A percentile compares a stretch with the other conserved stretches of the same genome.
Conservation (phyloP, 1,140 invertebrate genomes). For the Asobara japonica region DNA sequence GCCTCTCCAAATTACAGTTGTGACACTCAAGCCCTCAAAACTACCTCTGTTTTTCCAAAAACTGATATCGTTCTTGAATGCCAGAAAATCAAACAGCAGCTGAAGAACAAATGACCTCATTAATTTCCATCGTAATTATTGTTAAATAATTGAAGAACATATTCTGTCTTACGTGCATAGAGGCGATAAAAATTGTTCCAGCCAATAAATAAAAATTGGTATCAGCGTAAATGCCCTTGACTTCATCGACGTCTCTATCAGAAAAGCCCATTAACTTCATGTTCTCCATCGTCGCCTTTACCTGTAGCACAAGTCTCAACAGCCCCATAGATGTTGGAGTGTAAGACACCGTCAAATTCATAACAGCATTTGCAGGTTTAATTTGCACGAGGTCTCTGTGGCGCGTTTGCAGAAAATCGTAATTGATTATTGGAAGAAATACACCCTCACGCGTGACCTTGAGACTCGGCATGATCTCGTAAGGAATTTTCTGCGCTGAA, state of each 20-base stretch:
- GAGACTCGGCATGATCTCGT: slow-evolving; percentile 69
- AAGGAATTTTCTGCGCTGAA: slow-evolving; percentile 70
- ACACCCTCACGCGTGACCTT: slow-evolving; percentile 72
- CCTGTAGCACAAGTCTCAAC: slow-evolving; percentile 79
- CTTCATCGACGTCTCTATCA: slow-evolving; percentile 94
- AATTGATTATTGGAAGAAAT: slow-evolving; percentile 85
- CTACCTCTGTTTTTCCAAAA: slow-evolving; percentile 90
- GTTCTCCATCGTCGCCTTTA: slow-evolving; percentile 80
- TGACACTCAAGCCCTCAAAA: slow-evolving; percentile 88
- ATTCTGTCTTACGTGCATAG: slow-evolving; percentile 84
- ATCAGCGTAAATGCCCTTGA: slow-evolving; percentile 96
- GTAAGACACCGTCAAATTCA: slow-evolving; percentile 72
- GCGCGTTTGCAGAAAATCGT: slow-evolving; percentile 84
- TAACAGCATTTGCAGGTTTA: slow-evolving; percentile 66
- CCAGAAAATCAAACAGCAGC: slow-evolving; percentile 95
- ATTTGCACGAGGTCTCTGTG: slow-evolving; percentile 78
- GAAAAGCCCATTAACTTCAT: slow-evolving; percentile 85
- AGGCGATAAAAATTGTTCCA: slow-evolving; percentile 90
- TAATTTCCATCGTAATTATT: slow-evolving; percentile 10
- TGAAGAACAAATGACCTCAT: slow-evolving; percentile 63
- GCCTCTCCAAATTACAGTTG: slow-evolving; percentile 91
- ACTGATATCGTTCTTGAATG: slow-evolving; percentile 97
- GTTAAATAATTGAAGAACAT: slow-evolving; percentile 12
- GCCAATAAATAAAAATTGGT: slow-evolving; percentile 94
- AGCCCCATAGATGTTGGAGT: slow-evolving; percentile 76